Evolutionary conservation across 2,113 vertebrate species (phyloP).

Genomic region (Herpailurus yagouaroundi): DNA sequence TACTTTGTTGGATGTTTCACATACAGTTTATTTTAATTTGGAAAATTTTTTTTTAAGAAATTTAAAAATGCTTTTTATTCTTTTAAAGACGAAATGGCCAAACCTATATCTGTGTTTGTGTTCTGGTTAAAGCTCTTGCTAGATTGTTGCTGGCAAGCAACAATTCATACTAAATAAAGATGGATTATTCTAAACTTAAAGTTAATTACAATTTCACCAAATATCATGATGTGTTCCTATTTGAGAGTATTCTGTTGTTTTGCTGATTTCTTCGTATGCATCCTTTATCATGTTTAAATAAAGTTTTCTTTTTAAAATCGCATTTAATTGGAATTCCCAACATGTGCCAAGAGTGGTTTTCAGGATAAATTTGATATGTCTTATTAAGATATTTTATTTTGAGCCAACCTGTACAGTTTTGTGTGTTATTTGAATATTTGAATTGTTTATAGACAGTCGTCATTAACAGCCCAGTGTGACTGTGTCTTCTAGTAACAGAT

Average conservation of each 20-base stretch:
- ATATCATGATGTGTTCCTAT: neutral
- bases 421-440: neutral
- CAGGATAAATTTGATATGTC: neutral
- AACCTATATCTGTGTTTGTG: neutral
- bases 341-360: neutral
- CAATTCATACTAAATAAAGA: neutral
- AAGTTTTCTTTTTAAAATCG: neutral
- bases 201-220: neutral
- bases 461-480: neutral
- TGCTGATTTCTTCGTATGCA: neutral
- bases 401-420: neutral
- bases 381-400: neutral
- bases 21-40: neutral
- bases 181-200: neutral
- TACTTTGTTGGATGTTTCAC: neutral
- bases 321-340: neutral
- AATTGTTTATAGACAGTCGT: neutral
- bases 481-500: neutral
- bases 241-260: neutral
- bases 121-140: neutral
- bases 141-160: neutral
- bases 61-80: neutral
- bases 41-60: neutral
- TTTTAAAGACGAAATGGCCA: constrained; percentile 9
- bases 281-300: neutral